A percentile compares a stretch with the other conserved stretches of the same genome.
Evolutionary conservation across 2,113 vertebrate genomes (phyloP).

Genomic region (Cricetomys ansorgei): DNA sequence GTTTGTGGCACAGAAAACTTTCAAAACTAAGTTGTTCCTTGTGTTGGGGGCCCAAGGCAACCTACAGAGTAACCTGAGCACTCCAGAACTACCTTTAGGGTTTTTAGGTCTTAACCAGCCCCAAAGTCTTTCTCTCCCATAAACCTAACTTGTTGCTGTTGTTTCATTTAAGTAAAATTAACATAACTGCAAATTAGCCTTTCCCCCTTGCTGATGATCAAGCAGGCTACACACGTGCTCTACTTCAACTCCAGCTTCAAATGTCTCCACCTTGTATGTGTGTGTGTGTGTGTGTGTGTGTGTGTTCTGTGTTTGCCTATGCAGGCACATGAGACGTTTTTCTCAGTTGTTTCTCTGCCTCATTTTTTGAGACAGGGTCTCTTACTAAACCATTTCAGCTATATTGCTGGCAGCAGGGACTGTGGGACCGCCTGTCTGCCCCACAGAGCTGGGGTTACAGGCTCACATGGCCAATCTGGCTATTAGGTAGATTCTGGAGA

Average conservation of each 20-base stretch:
- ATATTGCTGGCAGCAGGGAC: background rate
- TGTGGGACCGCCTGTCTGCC: background rate
- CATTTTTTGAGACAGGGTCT: background rate
- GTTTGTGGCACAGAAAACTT: background rate
- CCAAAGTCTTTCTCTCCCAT: background rate
- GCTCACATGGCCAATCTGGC: background rate
- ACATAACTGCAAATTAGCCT: background rate
- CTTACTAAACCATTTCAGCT: background rate
- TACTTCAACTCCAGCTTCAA: background rate
- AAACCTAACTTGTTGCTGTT: background rate
- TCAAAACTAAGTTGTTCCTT: background rate
- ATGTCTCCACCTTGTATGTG: background rate
- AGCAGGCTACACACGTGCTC: too few species aligned
- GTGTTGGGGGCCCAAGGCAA: background rate
- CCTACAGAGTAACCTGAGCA: background rate
- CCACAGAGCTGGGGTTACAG: background rate
- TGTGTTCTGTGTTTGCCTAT: too few species aligned
- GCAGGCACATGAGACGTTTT: background rate
- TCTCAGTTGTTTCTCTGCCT: background rate
- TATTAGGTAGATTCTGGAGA: background rate
- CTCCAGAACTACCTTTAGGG: background rate
- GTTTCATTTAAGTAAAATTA: background rate
- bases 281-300: background rate
- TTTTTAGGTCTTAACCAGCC: background rate
- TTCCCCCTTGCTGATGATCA: too few species aligned